Percentiles rank a stretch among this genome's conserved stretches.
Conservation (phyloP, 2,797 vertebrate species). For the Lithobates sylvaticus region DNA sequence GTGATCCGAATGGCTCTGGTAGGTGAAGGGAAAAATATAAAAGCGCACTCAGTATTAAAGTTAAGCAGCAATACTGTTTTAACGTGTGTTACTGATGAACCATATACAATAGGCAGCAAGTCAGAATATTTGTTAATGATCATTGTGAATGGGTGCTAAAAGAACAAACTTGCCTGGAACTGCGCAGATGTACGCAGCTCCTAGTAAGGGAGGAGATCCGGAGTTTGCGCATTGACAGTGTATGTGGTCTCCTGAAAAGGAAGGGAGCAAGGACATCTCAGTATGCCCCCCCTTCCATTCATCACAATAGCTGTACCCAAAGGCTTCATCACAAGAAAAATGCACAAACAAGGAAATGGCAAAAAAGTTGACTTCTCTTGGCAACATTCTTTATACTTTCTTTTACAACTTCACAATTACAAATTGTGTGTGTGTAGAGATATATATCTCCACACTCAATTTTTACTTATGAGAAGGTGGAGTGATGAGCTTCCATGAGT, state of each 20-base stretch:
- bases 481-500: too few species aligned
- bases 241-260: slow-evolving; percentile 40
- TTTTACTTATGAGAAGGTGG: too few species aligned
- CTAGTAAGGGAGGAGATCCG: slow-evolving; percentile 39
- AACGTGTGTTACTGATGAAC: slow-evolving; percentile 25
- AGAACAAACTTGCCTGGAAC: slow-evolving; percentile 54
- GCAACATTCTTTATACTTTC: too few species aligned
- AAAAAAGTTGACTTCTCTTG: too few species aligned
- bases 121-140: slow-evolving; percentile 13
- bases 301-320: not conserved
- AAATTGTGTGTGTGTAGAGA: too few species aligned
- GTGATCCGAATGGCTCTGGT: not conserved
- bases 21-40: not conserved
- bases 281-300: not conserved
- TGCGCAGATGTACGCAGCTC: slow-evolving; percentile 54
- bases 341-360: too few species aligned
- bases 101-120: not conserved
- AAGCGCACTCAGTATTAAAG: not conserved
- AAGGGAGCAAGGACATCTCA: slow-evolving; percentile 53
- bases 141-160: not conserved
- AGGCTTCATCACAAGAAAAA: not conserved
- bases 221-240: slow-evolving; percentile 34
- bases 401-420: too few species aligned
- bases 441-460: too few species aligned
- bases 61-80: slow-evolving; percentile 3